Evolutionary conservation across 2,797 vertebrate species (phyloP).

Genomic region (Eulemur coronatus): DNA sequence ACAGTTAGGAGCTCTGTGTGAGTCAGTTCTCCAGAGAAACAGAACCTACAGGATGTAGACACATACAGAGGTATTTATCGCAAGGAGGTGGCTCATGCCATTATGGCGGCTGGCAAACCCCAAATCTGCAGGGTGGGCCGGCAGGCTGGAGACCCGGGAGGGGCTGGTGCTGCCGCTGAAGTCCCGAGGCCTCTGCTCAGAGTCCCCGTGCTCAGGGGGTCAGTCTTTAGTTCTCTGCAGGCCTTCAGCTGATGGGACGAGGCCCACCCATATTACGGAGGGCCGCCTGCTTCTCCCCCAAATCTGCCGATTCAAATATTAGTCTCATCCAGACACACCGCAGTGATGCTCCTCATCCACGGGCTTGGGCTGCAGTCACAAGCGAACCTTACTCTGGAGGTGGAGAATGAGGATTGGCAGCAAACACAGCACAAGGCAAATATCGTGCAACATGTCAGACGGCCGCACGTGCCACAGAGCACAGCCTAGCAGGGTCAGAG

Average conservation of each 20-base stretch:
- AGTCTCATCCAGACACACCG: background rate
- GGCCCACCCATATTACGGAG: background rate
- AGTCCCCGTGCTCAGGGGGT: background rate
- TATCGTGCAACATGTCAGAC: no score
- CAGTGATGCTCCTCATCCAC: no score
- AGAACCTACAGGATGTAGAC: background rate
- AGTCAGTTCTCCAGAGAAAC: background rate
- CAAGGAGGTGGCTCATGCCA: fast-evolving
- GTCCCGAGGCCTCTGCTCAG: no score
- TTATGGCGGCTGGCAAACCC: background rate
- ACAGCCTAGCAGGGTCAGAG: no score
- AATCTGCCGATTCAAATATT: background rate
- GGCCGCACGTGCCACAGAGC: no score
- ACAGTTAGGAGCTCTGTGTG: background rate
- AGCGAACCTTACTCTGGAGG: no score
- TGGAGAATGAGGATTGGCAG: no score
- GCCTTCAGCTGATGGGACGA: background rate
- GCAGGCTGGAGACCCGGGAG: background rate
- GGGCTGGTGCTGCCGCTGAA: background rate
- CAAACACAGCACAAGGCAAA: no score
- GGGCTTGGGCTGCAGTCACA: background rate
- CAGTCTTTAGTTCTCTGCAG: background rate
- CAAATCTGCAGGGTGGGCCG: no score
- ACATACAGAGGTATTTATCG: background rate
- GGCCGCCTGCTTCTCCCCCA: no score